Evolutionary conservation across 2,797 vertebrate genomes (phyloP).

Genomic region (Uromys caudimaculatus): DNA sequence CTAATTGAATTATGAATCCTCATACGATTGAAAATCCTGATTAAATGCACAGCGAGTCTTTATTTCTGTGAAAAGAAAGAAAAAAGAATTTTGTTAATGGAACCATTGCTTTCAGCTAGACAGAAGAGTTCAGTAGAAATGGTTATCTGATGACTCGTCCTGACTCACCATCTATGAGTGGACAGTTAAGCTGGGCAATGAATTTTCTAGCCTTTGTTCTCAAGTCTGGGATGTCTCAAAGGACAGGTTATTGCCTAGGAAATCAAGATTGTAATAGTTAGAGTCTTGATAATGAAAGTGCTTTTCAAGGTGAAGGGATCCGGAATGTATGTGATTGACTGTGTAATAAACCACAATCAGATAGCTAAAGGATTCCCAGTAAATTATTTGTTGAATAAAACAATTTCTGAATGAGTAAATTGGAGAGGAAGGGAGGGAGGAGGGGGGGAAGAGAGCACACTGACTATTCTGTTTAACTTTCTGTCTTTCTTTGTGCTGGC

Average conservation of each 20-base stretch:
- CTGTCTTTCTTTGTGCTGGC: background rate
- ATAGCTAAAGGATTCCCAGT: background rate
- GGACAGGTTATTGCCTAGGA: conserved; percentile 53
- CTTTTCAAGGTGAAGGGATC: conserved; percentile 12
- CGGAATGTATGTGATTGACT: conserved; percentile 4
- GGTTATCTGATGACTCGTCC: conserved; percentile 71
- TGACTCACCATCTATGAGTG: conserved; percentile 62
- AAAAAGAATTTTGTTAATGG: conserved; percentile 71
- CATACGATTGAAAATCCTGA: conserved; percentile 17
- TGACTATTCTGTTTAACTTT: conserved; percentile 12
- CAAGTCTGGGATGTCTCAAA: conserved; percentile 65
- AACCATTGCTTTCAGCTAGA: conserved; percentile 61
- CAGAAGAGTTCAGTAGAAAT: conserved; percentile 62
- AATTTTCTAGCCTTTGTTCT: conserved; percentile 70
- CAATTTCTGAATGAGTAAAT: background rate
- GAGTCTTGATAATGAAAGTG: conserved; percentile 51
- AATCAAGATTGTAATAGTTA: conserved; percentile 60
- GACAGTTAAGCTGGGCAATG: conserved; percentile 54
- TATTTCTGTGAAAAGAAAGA: conserved; percentile 4
- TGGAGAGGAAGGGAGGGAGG: background rate
- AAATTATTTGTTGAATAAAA: conserved; percentile 43
- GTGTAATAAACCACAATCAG: conserved; percentile 20
- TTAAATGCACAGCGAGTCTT: conserved; percentile 37
- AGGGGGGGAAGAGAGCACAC: background rate
- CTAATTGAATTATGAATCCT: conserved; percentile 27